phyloP scores from a whole-genome alignment of 2,888 invertebrate species.

The Allophyes oxyacanthae region DNA sequence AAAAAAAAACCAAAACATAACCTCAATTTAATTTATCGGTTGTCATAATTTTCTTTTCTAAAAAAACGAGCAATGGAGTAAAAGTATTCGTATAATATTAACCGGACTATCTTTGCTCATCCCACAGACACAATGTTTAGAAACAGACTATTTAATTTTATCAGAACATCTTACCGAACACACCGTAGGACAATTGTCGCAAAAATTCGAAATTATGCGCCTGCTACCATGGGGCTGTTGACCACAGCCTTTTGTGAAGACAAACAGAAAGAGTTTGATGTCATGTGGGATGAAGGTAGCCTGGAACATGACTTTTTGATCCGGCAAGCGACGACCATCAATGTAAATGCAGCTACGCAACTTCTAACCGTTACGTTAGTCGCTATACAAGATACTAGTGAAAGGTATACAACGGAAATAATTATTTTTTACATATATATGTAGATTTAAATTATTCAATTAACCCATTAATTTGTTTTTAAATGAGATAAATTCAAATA shows the following conservation, averaged over 20 bases:
- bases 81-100: slow-evolving; percentile 5
- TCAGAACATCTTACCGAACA: slow-evolving; percentile 62
- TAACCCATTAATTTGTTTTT: no score
- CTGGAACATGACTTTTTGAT: slow-evolving; percentile 88
- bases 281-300: slow-evolving; percentile 68
- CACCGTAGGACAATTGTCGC: slow-evolving; percentile 59
- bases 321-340: slow-evolving; percentile 86
- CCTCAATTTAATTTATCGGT: slow-evolving; percentile 24
- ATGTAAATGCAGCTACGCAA: slow-evolving; percentile 88
- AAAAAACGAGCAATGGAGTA: slow-evolving; percentile 37
- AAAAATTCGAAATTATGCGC: slow-evolving; percentile 67
- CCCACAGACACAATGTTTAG: slow-evolving; percentile 70
- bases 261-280: slow-evolving; percentile 61
- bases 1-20: slow-evolving; percentile 30
- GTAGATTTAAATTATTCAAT: not conserved
- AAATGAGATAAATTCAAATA: no score
- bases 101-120: slow-evolving; percentile 22
- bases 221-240: slow-evolving; percentile 72
- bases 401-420: slow-evolving; percentile 72
- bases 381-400: slow-evolving; percentile 88
- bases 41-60: slow-evolving; percentile 19
- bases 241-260: slow-evolving; percentile 72
- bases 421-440: not conserved
- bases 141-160: slow-evolving; percentile 66
- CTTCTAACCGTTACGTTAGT: slow-evolving; percentile 86